Evolutionary conservation across 2,797 vertebrate genomes (phyloP).

Genomic region (Anniella stebbinsi): DNA sequence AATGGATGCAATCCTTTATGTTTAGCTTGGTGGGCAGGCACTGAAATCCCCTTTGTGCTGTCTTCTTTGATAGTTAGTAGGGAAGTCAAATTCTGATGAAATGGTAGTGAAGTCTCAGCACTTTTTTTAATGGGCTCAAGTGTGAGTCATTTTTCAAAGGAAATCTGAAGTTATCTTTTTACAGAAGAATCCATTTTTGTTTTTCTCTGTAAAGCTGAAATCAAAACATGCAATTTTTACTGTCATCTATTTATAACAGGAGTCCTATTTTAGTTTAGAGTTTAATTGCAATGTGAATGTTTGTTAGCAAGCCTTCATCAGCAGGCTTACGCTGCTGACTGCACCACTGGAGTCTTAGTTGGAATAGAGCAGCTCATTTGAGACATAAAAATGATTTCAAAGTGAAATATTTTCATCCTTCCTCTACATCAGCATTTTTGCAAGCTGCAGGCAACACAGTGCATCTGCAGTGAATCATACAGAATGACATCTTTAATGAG

Average conservation of each 20-base stretch:
- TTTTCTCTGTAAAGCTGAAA: slow-evolving; percentile 5
- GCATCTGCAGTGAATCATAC: slow-evolving; percentile 69
- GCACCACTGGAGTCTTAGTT: slow-evolving; percentile 34
- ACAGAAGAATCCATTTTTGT: neutral
- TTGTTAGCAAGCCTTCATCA: slow-evolving; percentile 19
- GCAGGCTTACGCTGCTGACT: slow-evolving; percentile 32
- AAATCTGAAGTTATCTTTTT: neutral
- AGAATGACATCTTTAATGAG: slow-evolving; percentile 62
- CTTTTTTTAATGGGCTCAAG: slow-evolving; percentile 32
- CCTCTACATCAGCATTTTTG: slow-evolving; percentile 62
- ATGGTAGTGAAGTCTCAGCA: neutral
- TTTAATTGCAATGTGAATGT: slow-evolving; percentile 29
- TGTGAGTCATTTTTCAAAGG: slow-evolving; percentile 38
- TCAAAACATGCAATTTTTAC: slow-evolving; percentile 22
- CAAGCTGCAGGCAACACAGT: slow-evolving; percentile 58
- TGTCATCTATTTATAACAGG: slow-evolving; percentile 29
- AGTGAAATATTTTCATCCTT: slow-evolving; percentile 63
- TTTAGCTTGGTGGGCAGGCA: slow-evolving; percentile 61
- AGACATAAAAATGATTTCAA: slow-evolving; percentile 57
- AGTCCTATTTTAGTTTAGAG: slow-evolving; percentile 31
- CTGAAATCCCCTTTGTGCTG: slow-evolving; percentile 61
- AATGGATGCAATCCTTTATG: slow-evolving; percentile 58
- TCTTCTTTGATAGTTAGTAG: slow-evolving; percentile 56
- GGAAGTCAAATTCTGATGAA: slow-evolving; percentile 24
- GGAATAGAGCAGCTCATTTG: slow-evolving; percentile 41